Evolutionary conservation across 2,113 vertebrate genomes (phyloP).

Genomic region (Trogon melanurus): DNA sequence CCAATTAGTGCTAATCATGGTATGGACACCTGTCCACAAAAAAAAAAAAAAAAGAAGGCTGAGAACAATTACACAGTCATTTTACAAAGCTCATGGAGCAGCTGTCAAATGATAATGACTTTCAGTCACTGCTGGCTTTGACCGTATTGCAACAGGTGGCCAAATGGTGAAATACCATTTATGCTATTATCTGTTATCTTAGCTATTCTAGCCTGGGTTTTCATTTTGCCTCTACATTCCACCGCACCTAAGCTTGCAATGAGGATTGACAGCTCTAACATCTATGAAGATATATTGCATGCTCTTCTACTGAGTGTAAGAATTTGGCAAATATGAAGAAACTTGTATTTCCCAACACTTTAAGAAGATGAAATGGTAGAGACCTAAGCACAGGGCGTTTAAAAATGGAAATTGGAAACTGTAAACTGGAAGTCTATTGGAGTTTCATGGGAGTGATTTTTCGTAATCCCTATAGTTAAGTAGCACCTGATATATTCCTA

Average conservation of each 20-base stretch:
- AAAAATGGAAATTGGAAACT: not conserved
- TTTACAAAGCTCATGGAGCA: constrained; percentile 47
- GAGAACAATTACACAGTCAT: constrained; percentile 43
- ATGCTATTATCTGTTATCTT: not conserved
- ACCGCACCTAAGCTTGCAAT: not conserved
- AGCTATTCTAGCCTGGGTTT: not conserved
- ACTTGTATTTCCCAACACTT: not conserved
- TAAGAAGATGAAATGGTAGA: not conserved
- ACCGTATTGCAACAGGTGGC: constrained; percentile 16
- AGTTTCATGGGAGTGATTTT: not conserved
- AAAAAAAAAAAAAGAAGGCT: not conserved
- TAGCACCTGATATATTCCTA: not conserved
- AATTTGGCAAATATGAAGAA: not conserved
- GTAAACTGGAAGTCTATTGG: not conserved
- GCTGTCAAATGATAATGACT: constrained; percentile 55
- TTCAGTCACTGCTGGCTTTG: constrained; percentile 6
- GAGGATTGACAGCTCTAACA: not conserved
- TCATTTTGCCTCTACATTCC: not conserved
- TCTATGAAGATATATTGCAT: not conserved
- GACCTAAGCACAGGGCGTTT: not conserved
- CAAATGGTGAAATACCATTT: constrained; percentile 35
- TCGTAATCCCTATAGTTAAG: not conserved
- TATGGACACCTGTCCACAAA: constrained; percentile 61
- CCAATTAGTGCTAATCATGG: constrained; percentile 61
- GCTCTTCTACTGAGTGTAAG: not conserved